These are phyloP conservation scores for Toxotes lorentzi DNA, from an alignment of 2,797 vertebrate species.

Conservation along the genomic window DNA sequence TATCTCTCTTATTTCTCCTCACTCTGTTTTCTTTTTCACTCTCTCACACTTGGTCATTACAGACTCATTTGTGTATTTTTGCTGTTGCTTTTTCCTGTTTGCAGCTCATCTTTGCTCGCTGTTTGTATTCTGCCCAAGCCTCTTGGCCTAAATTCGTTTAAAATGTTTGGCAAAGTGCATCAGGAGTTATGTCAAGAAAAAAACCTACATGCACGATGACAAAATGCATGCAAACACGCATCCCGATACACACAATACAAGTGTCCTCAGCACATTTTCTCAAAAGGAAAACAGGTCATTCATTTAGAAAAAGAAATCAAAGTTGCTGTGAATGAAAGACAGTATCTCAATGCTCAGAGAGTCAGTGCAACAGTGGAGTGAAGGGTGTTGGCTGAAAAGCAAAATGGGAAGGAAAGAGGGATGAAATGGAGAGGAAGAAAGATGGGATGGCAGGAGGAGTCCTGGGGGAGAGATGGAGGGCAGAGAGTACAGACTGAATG, in stretches of 20 bases:
- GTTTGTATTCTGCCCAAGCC: constrained; percentile 56
- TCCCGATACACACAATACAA: constrained; percentile 44
- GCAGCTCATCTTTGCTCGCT: constrained; percentile 36
- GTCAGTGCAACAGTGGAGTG: constrained; percentile 15
- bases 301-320: constrained; percentile 42
- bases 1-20: constrained; percentile 7
- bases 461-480: constrained; percentile 49
- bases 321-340: constrained; percentile 26
- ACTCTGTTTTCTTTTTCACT: neutral
- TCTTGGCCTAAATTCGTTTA: constrained; percentile 60
- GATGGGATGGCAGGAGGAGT: constrained; percentile 38
- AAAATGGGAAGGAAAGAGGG: constrained; percentile 35
- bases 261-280: constrained; percentile 57
- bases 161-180: constrained; percentile 59
- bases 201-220: constrained; percentile 7
- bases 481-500: constrained; percentile 55
- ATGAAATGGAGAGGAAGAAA: constrained; percentile 44
- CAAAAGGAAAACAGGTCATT: constrained; percentile 61
- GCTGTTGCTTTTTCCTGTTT: constrained; percentile 32
- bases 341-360: constrained; percentile 7
- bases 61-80: constrained; percentile 4
- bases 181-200: constrained; percentile 55
- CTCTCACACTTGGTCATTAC: neutral
- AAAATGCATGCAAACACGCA: constrained; percentile 34
- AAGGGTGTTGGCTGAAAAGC: constrained; percentile 25